These are phyloP conservation scores for Galeopsomyia nigrocyanea DNA, from an alignment of 2,888 invertebrate genomes.

Conservation along the genomic window DNA sequence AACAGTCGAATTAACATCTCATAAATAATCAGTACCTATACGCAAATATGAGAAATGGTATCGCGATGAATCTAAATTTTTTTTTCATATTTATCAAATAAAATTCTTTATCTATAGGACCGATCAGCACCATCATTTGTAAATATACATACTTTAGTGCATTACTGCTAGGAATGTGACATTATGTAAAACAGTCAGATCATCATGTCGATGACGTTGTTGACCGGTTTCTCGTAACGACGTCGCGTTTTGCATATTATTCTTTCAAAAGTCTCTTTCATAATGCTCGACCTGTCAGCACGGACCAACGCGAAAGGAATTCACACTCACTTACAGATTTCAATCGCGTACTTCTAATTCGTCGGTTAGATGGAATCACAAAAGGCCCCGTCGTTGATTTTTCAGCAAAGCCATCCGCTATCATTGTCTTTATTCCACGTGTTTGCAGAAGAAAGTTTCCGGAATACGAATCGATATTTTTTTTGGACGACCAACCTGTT, in stretches of 20 bases:
- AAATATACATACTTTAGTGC: not conserved
- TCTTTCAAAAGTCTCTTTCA: conserved; percentile 33
- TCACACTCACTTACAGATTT: conserved; percentile 37
- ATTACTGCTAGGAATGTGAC: conserved; percentile 12
- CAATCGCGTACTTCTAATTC: conserved; percentile 15
- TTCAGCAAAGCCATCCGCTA: no score
- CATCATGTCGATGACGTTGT: conserved; percentile 13
- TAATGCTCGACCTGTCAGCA: conserved; percentile 30
- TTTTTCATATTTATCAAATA: not conserved
- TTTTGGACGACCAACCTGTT: no score
- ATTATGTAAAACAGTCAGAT: conserved; percentile 32
- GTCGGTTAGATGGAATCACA: not conserved
- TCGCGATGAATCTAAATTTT: not conserved
- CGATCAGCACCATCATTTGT: no score
- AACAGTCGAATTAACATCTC: not conserved
- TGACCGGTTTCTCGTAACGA: conserved; percentile 22
- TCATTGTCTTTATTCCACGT: no score
- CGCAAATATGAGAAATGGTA: not conserved
- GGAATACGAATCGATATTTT: no score
- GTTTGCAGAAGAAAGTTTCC: no score
- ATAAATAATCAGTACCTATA: no score
- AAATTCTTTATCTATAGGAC: not conserved
- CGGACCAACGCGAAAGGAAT: conserved; percentile 10
- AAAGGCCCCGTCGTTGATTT: not conserved
- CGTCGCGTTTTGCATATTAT: conserved; percentile 37